phyloP scores from a whole-genome alignment of 2,113 vertebrate genomes.

The human region DNA sequence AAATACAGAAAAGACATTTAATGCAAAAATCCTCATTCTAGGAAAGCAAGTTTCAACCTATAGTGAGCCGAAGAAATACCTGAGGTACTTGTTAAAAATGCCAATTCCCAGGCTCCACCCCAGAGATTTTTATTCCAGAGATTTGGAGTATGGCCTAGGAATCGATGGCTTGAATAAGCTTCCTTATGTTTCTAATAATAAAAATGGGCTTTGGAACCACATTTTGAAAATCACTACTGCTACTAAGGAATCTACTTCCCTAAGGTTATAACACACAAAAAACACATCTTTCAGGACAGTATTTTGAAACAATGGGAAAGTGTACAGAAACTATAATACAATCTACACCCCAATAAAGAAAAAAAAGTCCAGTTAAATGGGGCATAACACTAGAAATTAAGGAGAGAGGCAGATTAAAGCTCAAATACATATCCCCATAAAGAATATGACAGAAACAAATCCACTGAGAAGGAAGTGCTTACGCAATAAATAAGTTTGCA shows the following conservation, averaged over 20 bases:
- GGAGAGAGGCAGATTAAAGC: not conserved
- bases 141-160: not conserved
- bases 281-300: not conserved
- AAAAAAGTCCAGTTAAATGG: not conserved
- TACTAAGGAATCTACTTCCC: not conserved
- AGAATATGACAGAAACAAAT: not conserved
- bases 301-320: conserved; percentile 8
- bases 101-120: not conserved
- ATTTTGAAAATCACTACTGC: not conserved
- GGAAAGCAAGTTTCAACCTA: not conserved
- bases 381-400: conserved; percentile 30
- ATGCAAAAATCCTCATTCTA: not conserved
- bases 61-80: not conserved
- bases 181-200: not conserved
- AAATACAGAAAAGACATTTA: not conserved
- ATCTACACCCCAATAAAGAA: not conserved
- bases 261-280: not conserved
- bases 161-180: not conserved
- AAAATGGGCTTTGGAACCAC: not conserved
- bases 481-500: not conserved
- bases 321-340: not conserved
- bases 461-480: not conserved
- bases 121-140: not conserved
- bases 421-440: accelerated
- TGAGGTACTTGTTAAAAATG: not conserved